Base-by-base conservation (phyloP, 2,113 vertebrate species). In the Anolis carolinensis region DNA sequence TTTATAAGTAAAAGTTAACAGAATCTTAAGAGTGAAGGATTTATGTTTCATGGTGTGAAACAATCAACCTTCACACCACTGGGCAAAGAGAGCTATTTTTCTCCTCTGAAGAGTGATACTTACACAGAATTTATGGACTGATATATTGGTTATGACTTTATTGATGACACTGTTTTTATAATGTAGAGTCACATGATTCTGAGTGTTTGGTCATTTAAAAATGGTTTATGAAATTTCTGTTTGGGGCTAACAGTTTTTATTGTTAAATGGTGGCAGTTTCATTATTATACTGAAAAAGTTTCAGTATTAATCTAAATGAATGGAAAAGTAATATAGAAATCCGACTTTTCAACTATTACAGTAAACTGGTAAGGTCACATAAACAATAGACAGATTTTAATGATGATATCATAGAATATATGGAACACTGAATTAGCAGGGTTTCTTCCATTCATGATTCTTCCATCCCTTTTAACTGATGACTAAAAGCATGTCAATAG, bases 1-100 rank as follows among this genome's bases (percentile, higher is more conserved):
- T 92, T 95, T 90, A 87, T 93, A 92, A 91, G 84, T 92, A 92
- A 90, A 95, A 96, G 73, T 94, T 96, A 94, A 94, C 90, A 93
- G 87, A 70, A 84, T 91, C 89, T 86, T 92, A 90, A 89, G 89
- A 92, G 67, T 86, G 86, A 90, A 86, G 89, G 93, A 91, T 93
- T 93, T 91, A 93, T 94, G 88, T 93, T 93, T 89, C 74, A 59
- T 71, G 89, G 68, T 83, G 71, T 90, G 91, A 92, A 95, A 82
- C 68, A 84, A 86, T 93, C 88, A 91, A 84, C 72, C 77, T 74
- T 72, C 89, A 74, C 91, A 90, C 88, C 23, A 82, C 32, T 9
- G 85, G 81, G 83, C 91, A 93, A 81, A 92, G 90, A 87, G 55
- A 91, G 86, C 81, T 63, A 77, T 88, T 87, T 92, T 88, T 92